Evolutionary conservation across 2,797 vertebrate genomes (phyloP).

Genomic region (Cichlasoma orientale): DNA sequence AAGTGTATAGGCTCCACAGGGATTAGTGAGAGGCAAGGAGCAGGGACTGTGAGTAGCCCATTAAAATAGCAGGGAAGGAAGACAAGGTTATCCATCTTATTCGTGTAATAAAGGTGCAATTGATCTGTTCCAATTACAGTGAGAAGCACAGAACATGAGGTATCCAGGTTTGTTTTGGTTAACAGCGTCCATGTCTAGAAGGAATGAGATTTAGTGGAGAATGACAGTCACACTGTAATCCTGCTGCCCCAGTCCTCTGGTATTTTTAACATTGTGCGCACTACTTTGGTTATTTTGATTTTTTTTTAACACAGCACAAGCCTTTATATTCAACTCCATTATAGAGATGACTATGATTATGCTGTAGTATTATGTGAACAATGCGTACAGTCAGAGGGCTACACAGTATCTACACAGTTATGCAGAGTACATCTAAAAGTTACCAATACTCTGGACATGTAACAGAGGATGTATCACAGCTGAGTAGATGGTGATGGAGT

Average conservation of each 20-base stretch:
- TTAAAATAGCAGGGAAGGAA: slow-evolving; percentile 64
- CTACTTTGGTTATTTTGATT: not conserved
- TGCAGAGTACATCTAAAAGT: not conserved
- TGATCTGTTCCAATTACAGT: slow-evolving; percentile 75
- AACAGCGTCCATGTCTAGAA: slow-evolving; percentile 23
- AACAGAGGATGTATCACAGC: not conserved
- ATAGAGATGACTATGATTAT: not conserved
- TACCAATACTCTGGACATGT: too few relatives aligned
- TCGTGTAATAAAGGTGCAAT: slow-evolving; percentile 72
- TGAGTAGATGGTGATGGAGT: too few relatives aligned
- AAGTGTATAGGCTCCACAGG: slow-evolving; percentile 64
- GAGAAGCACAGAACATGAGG: slow-evolving; percentile 55
- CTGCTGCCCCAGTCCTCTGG: not conserved
- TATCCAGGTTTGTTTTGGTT: slow-evolving; percentile 66
- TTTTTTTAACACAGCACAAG: not conserved
- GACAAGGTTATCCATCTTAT: slow-evolving; percentile 75
- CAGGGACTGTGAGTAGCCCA: slow-evolving; percentile 62
- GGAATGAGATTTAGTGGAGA: slow-evolving; percentile 40
- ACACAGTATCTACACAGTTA: not conserved
- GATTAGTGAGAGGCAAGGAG: slow-evolving; percentile 66
- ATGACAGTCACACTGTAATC: slow-evolving; percentile 22
- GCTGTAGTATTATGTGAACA: not conserved
- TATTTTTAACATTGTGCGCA: not conserved
- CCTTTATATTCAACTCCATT: not conserved
- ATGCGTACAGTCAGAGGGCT: not conserved